Conservation (phyloP, 2,797 vertebrate genomes). For the Cyprinella venusta region DNA sequence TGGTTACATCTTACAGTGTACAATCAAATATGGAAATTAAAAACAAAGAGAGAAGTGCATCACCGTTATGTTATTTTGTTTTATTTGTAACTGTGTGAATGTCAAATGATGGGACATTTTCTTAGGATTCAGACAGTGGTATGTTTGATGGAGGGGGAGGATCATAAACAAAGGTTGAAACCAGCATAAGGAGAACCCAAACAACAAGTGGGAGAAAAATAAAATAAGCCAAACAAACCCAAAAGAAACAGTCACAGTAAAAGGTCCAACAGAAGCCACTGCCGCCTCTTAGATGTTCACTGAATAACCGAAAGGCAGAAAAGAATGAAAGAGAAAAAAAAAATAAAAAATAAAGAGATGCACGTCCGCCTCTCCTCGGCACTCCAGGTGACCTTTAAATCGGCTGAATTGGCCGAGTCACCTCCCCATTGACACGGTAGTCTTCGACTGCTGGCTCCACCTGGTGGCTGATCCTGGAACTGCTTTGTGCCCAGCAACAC, state of each 20-base stretch:
- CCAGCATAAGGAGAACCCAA: slow-evolving; percentile 30
- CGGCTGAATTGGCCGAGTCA: slow-evolving; percentile 21
- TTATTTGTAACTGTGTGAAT: slow-evolving; percentile 60
- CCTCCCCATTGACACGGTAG: slow-evolving; percentile 7
- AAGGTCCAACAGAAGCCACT: slow-evolving; percentile 20
- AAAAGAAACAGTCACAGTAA: slow-evolving; percentile 31
- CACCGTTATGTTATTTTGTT: slow-evolving; percentile 42
- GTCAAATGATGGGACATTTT: slow-evolving; percentile 50
- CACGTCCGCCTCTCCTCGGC: slow-evolving; percentile 40
- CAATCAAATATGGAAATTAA: slow-evolving; percentile 6
- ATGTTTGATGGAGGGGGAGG: slow-evolving; percentile 48
- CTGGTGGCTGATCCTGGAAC: slow-evolving; percentile 44
- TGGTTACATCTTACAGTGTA: neutral
- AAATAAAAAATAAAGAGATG: slow-evolving; percentile 29
- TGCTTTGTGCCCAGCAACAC: slow-evolving; percentile 24
- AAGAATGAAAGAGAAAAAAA: slow-evolving; percentile 27
- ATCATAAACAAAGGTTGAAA: slow-evolving; percentile 42
- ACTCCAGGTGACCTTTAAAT: slow-evolving; percentile 50
- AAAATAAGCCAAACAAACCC: slow-evolving; percentile 43
- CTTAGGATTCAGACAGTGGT: slow-evolving; percentile 53
- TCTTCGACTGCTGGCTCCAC: slow-evolving; percentile 31
- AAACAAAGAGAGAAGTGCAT: slow-evolving; percentile 18
- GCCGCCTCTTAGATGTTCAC: slow-evolving; percentile 33
- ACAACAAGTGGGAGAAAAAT: slow-evolving; percentile 30
- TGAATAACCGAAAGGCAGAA: slow-evolving; percentile 39